Evolutionary conservation across 2,113 vertebrate genomes (phyloP).

Genomic region (Acrocephalus kingi): DNA sequence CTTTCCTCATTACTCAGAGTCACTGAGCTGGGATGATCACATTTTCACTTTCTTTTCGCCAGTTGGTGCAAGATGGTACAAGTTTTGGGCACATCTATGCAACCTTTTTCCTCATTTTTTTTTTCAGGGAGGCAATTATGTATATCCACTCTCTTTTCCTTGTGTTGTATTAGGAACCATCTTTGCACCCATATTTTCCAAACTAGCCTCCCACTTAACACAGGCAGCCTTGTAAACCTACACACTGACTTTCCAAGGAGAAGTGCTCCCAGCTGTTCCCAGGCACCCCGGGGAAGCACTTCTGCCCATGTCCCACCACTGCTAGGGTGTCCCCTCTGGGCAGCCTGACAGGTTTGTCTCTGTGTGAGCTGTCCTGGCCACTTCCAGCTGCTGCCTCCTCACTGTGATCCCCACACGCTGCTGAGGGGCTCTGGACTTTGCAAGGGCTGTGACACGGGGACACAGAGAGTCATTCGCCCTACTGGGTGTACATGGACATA

Average conservation of each 20-base stretch:
- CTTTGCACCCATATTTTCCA: not conserved
- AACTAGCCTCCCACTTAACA: not conserved
- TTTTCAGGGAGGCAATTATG: not conserved
- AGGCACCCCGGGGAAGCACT: not conserved
- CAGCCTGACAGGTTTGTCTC: not conserved
- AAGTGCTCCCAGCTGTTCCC: not conserved
- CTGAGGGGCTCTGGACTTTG: not conserved
- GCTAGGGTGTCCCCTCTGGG: not conserved
- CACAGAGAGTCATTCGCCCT: fast-evolving
- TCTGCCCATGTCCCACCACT: too few relatives aligned
- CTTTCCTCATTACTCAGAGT: not conserved
- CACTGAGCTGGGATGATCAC: not conserved
- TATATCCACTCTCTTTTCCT: not conserved
- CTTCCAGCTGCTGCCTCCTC: not conserved
- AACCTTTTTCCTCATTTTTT: too few relatives aligned
- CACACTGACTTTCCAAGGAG: not conserved
- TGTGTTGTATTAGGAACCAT: not conserved
- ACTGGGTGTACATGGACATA: not conserved
- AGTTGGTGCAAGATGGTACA: not conserved
- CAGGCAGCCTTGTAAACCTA: not conserved
- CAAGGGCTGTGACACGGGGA: not conserved
- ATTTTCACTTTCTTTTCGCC: not conserved
- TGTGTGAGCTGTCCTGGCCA: not conserved
- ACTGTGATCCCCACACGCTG: fast-evolving
- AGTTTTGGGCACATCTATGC: not conserved